Evolutionary conservation across 2,888 invertebrate genomes (phyloP).

Genomic region (Drosophila mettleri): DNA sequence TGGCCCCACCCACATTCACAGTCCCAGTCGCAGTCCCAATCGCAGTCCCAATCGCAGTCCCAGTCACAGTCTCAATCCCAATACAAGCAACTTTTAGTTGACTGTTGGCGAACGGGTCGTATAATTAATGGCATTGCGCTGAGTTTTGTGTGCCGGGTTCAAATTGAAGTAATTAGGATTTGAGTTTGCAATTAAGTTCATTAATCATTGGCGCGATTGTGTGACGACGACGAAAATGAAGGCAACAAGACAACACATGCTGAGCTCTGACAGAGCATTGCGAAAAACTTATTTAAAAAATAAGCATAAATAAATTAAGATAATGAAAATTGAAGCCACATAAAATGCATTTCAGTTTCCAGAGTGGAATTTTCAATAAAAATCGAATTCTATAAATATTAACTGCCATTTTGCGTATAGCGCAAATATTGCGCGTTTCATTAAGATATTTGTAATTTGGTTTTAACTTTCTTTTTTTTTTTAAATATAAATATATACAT

Average conservation of each 20-base stretch:
- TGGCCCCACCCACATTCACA: slow-evolving; percentile 17
- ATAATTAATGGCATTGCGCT: slow-evolving; percentile 70
- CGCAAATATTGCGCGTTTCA: slow-evolving; percentile 53
- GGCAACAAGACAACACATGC: background rate
- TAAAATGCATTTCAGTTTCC: slow-evolving; percentile 9
- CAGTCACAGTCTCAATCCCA: slow-evolving; percentile 1
- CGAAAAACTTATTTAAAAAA: slow-evolving; percentile 2
- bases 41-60: slow-evolving; percentile 11
- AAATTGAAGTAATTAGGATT: slow-evolving; percentile 73
- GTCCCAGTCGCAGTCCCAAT: slow-evolving; percentile 4
- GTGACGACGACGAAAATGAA: background rate
- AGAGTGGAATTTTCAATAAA: background rate
- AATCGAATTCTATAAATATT: slow-evolving; percentile 3
- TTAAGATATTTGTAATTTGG: slow-evolving; percentile 53
- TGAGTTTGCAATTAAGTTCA: slow-evolving; percentile 75
- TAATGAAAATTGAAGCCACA: slow-evolving; percentile 7
- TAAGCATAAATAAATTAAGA: slow-evolving; percentile 18
- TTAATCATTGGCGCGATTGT: slow-evolving; percentile 55
- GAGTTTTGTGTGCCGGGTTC: slow-evolving; percentile 54
- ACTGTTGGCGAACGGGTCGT: slow-evolving; percentile 44
- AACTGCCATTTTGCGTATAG: slow-evolving; percentile 63
- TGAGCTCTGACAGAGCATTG: slow-evolving; percentile 14
- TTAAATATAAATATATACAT: slow-evolving; percentile 9
- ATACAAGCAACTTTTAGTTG: slow-evolving; percentile 13
- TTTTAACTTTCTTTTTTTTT: slow-evolving; percentile 43